Base-by-base conservation (phyloP, 2,888 invertebrate species). In the Drosophila bunnanda region DNA sequence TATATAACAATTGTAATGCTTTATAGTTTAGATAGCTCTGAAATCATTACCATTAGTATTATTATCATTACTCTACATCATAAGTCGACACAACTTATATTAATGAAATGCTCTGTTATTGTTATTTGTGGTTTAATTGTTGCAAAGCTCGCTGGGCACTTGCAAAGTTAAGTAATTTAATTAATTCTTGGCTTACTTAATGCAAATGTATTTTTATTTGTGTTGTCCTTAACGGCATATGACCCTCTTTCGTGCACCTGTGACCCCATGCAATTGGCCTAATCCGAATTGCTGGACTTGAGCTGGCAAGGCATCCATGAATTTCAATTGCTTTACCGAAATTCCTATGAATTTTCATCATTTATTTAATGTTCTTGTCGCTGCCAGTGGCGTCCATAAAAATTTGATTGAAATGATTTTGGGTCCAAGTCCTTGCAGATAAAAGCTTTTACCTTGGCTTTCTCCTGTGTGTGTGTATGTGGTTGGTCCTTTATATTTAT, bases 321-420 rank as follows among this genome's bases (percentile, higher is more conserved):
- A 84, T 88, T 87, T 87, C 87, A 83, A 88, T 88, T 77, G 81
- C 61, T 15, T 54, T 32, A 41, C 44, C 62, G 17, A 53, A 57
- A 28, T 59, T 58, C 79, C 79, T 89, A 89, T 88, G 89, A 82
- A 89, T 88, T 87, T 87, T 79, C 89, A 84, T 88, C 61, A 68
- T 62, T 76, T 72, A 52, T 62, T 59, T 64, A 75, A 88, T 88
- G 71, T 56, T 52, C 54, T 68, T 48, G 78, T 69, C 81, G 68
- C 61, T 67, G 70, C 43, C 65, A 66, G 77, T 62, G 76, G 41
- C 67, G 62, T 43, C 60, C 84, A 84, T 84, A 83, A 83, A 65
- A 72, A 87, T 78, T 86, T 88, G 87, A 84, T 88, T 83, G 75
- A 76, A 72, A 72, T 58, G 77, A 69, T 72, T 39, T 64, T 50